Evolutionary conservation across 2,888 invertebrate genomes (phyloP), one percentile per base, ranked within the genome.

Genomic region (Muschampia plurimacula): DNA sequence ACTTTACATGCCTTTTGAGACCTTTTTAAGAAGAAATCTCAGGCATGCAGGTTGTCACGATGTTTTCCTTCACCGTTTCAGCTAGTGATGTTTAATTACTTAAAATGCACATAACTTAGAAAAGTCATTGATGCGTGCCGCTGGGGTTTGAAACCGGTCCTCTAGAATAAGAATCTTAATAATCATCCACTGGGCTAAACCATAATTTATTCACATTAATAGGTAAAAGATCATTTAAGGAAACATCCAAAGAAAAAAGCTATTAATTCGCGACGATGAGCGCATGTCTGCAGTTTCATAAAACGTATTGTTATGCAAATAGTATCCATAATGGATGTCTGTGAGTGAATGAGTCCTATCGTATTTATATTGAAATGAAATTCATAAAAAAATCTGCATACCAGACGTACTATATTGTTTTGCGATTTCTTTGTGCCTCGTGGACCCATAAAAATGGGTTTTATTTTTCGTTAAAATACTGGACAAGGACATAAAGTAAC

Each of bases 311-410:
- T 63, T 55, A 69, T 69, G 63, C 41, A 69, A 69, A 69, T 69
- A 36, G 0, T 32, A 7, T 63, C 52, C 63, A 69, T 63, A 39
- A 69, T 41, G 55, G 41, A 36, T 44, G 46, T 39, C 69, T 44
- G 49, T 22, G 32, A 15, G 36, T 39, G 62, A 52, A 62, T 52
- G 69, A 52, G 46, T 36, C 39, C 36, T 28, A 63, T 49, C 39
- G 57, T 39, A 71, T 71, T 66, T 66, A 70, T 59, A 70, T 65
- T 70, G 57, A 70, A 70, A 70, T 70, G 46, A 65, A 65, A 64
- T 70, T 36, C 65, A 65, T 70, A 70, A 65, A 64, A 57, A 70
- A 36, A 39, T 12, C 32, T 65, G 65, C 65, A 59, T 65, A 46
- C 32, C 15, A 15, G 44, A 64, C 69, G 69, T 64, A 44, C 9